phyloP scores from a whole-genome alignment of 2,888 invertebrate genomes.

The Ernsta delagoae region DNA sequence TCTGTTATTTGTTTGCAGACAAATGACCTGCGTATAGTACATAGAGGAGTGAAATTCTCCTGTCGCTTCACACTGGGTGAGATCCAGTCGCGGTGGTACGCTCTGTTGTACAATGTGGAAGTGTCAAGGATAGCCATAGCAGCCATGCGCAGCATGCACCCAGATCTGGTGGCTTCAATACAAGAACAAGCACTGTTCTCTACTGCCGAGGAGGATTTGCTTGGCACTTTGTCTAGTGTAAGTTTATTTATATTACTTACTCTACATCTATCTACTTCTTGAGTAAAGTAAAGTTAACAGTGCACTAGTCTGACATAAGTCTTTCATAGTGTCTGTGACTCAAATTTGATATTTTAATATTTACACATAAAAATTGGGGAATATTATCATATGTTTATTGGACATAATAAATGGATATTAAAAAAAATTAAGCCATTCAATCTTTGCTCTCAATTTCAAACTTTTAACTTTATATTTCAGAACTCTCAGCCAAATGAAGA shows the following conservation, averaged over 20 bases:
- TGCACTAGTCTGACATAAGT: too few relatives aligned
- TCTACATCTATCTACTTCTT: background rate
- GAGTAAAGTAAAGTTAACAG: too few relatives aligned
- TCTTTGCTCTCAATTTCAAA: too few relatives aligned
- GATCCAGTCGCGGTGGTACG: conserved; percentile 98
- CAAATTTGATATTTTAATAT: too few relatives aligned
- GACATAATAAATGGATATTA: too few relatives aligned
- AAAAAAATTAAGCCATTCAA: too few relatives aligned
- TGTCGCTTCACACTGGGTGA: conserved; percentile 97
- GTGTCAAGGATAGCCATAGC: conserved; percentile 96
- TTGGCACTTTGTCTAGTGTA: conserved; percentile 91
- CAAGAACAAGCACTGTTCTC: conserved; percentile 96
- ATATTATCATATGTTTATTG: too few relatives aligned
- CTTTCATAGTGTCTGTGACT: too few relatives aligned
- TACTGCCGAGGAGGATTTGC: conserved; percentile 93
- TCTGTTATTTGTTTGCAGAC: conserved; percentile 71
- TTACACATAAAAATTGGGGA: too few relatives aligned
- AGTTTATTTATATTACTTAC: conserved; percentile 46
- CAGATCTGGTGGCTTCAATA: conserved; percentile 93
- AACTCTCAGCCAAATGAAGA: conserved; percentile 89
- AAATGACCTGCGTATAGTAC: conserved; percentile 92
- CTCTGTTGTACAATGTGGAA: conserved; percentile 96
- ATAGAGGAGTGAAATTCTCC: conserved; percentile 97
- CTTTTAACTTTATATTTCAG: conserved; percentile 64
- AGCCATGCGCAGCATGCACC: conserved; percentile 97